Evolutionary conservation across 2,113 vertebrate species (phyloP).

Genomic region (Gadus chalcogrammus): DNA sequence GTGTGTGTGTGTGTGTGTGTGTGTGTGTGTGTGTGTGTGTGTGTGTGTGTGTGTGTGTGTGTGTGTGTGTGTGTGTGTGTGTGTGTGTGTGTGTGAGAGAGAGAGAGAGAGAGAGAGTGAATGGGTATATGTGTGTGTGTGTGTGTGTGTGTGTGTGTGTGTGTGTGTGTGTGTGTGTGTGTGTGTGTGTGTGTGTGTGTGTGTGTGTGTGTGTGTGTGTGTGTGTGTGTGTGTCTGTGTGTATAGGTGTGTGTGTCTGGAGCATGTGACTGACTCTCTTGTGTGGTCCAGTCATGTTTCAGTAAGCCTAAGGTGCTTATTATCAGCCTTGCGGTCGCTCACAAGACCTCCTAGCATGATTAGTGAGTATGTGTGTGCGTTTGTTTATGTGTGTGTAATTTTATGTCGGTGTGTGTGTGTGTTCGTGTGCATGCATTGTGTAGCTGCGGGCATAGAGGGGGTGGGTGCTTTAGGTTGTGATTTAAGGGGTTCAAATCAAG

Average conservation of each 20-base stretch:
- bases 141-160: conserved; percentile 6
- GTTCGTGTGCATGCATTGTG: not conserved
- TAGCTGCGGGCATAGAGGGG: conserved; percentile 10
- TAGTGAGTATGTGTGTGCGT: conserved; percentile 21
- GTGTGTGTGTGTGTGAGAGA: conserved; percentile 7
- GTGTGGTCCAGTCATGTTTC: conserved; percentile 51
- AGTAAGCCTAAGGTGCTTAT: conserved; percentile 60
- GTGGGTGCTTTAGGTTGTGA: conserved; percentile 40
- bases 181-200: conserved; percentile 6
- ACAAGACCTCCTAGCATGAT: conserved; percentile 40
- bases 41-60: conserved; percentile 21
- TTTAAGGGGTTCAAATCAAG: conserved; percentile 50
- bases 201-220: conserved; percentile 10
- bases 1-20: conserved; percentile 11
- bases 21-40: not conserved
- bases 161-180: conserved; percentile 20
- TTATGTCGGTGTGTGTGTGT: conserved; percentile 2
- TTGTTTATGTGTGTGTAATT: conserved; percentile 25
- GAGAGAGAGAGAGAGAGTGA: no score
- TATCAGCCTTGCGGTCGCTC: conserved; percentile 49
- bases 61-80: conserved; percentile 3
- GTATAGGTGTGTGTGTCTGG: not conserved
- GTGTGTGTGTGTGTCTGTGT: conserved; percentile 19
- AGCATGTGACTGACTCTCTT: conserved; percentile 57
- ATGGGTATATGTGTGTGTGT: no score